Conservation (phyloP, 1,140 invertebrate genomes). For the Monochamus saltuarius region DNA sequence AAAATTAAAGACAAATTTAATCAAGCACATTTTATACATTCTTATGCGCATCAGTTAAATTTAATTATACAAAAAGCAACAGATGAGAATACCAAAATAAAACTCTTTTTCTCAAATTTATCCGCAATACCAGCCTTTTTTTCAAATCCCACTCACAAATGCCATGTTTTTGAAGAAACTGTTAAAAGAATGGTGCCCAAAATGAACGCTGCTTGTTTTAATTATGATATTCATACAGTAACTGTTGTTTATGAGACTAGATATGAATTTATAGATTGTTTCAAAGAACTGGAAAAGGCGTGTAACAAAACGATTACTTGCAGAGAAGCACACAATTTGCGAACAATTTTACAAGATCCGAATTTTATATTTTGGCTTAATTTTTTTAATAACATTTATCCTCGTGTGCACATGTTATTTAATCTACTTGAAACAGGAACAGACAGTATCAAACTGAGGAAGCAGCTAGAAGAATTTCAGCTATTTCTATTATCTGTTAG, state of each 20-base stretch:
- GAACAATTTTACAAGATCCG: too few species aligned
- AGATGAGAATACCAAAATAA: constrained; percentile 18
- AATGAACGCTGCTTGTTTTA: constrained; percentile 13
- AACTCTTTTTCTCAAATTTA: constrained; percentile 26
- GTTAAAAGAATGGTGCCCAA: constrained; percentile 8
- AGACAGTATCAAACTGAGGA: too few species aligned
- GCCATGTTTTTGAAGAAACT: constrained; percentile 12
- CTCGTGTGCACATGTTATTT: too few species aligned
- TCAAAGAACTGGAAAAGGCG: neutral
- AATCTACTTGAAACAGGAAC: too few species aligned
- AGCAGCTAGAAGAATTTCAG: too few species aligned
- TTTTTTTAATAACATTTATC: too few species aligned
- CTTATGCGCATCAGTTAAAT: constrained; percentile 37
- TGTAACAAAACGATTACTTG: too few species aligned
- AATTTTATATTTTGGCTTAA: too few species aligned
- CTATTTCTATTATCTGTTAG: too few species aligned
- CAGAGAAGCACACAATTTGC: too few species aligned
- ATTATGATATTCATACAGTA: constrained; percentile 14
- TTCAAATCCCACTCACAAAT: constrained; percentile 21
- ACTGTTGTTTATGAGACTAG: constrained; percentile 13
- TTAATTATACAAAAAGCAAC: constrained; percentile 32
- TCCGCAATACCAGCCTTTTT: constrained; percentile 25
- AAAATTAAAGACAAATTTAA: neutral
- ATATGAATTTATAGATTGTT: constrained; percentile 9
- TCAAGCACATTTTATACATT: constrained; percentile 37